Conservation (phyloP, 2,113 vertebrate species). For the Podarcis cretensis region DNA sequence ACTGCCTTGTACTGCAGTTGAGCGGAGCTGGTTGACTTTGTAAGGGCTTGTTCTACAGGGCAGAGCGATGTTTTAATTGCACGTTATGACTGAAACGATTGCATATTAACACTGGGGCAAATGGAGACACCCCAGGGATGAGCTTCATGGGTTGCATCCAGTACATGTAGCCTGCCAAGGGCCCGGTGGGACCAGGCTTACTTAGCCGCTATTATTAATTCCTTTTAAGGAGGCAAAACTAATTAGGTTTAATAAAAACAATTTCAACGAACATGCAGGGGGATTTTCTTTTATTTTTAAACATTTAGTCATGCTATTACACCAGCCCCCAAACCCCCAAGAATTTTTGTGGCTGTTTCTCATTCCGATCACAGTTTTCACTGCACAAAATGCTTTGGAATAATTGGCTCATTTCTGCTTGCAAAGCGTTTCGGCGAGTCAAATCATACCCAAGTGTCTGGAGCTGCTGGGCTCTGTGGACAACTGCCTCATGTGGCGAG, state of each 20-base stretch:
- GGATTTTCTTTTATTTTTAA: not conserved
- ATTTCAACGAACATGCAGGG: not conserved
- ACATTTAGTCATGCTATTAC: not conserved
- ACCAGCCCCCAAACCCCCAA: not conserved
- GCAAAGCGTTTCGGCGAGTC: no score
- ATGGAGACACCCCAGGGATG: conserved; percentile 29
- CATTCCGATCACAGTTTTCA: not conserved
- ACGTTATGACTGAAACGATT: conserved; percentile 41
- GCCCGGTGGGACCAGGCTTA: conserved; percentile 13
- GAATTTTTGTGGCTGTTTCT: not conserved
- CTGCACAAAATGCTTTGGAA: not conserved
- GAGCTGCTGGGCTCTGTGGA: not conserved
- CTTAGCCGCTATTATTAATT: not conserved
- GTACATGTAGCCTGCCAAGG: conserved; percentile 27
- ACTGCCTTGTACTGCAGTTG: conserved; percentile 38
- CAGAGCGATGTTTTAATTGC: conserved; percentile 48
- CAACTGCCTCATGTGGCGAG: not conserved
- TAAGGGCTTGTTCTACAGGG: conserved; percentile 42
- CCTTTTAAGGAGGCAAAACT: conserved; percentile 9
- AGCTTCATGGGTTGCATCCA: conserved; percentile 37
- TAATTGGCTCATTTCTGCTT: not conserved
- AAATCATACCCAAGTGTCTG: not conserved
- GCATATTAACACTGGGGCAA: not conserved
- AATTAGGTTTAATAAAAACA: not conserved
- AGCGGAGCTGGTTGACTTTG: conserved; percentile 39